These are phyloP conservation scores for Chironomus striatipennis DNA, from an alignment of 1,140 invertebrate species.

Conservation along the genomic window DNA sequence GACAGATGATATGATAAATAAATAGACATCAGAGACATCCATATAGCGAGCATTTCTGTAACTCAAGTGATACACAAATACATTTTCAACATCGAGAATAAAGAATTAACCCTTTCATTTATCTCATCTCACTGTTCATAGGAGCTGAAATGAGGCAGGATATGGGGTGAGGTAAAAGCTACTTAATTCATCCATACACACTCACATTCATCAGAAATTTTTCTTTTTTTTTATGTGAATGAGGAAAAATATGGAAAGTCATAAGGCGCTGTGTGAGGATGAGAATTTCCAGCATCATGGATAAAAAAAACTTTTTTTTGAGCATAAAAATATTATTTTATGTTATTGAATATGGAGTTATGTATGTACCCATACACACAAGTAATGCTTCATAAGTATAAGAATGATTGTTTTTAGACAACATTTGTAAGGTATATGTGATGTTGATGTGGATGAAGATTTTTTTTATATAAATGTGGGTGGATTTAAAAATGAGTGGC, in stretches of 20 bases:
- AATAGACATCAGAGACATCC: not conserved
- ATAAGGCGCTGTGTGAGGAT: not conserved
- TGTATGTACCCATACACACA: not conserved
- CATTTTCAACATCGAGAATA: not conserved
- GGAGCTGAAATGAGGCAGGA: not conserved
- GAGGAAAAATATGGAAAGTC: not conserved
- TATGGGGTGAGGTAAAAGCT: not conserved
- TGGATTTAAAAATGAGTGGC: not conserved
- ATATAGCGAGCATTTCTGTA: not conserved
- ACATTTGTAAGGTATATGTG: not conserved
- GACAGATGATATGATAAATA: slow-evolving; percentile 21
- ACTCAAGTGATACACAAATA: slow-evolving; percentile 12
- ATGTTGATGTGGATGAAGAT: not conserved
- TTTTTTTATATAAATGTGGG: not conserved
- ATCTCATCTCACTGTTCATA: not conserved
- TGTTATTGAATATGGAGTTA: slow-evolving; percentile 19
- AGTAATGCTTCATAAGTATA: not conserved
- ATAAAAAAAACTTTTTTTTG: not conserved
- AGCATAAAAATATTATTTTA: slow-evolving; percentile 19
- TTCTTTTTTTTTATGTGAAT: not conserved
- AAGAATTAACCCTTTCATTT: slow-evolving; percentile 21
- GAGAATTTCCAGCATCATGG: not conserved
- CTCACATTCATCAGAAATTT: not conserved
- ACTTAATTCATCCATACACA: not conserved
- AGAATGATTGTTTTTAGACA: slow-evolving; percentile 1